Percentiles rank a stretch among this genome's conserved stretches.
phyloP scores from a whole-genome alignment of 2,113 vertebrate species.

The Datnioides undecimradiatus region DNA sequence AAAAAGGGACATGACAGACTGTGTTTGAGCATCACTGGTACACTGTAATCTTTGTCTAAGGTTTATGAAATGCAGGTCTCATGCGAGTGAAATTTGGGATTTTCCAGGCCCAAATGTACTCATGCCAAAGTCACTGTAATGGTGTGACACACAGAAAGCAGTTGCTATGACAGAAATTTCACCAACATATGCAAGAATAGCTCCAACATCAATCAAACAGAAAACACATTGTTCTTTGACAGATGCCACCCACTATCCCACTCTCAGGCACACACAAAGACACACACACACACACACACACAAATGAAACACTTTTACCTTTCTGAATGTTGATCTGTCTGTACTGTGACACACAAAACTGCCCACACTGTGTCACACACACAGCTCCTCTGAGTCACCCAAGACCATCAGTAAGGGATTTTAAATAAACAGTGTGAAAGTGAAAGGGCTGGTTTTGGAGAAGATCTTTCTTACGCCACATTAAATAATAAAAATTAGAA shows the following conservation, averaged over 20 bases:
- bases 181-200: constrained; percentile 30
- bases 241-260: constrained; percentile 46
- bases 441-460: not conserved
- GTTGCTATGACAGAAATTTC: constrained; percentile 15
- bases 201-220: constrained; percentile 34
- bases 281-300: constrained; percentile 7
- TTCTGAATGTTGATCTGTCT: constrained; percentile 11
- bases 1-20: not conserved
- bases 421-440: not conserved
- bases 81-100: not conserved
- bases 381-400: constrained; percentile 52
- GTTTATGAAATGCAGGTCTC: not conserved
- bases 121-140: not conserved
- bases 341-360: not conserved
- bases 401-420: not conserved
- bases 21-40: not conserved
- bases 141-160: not conserved
- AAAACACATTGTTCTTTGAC: constrained; percentile 46
- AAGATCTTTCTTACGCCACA: not conserved
- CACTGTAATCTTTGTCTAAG: not conserved
- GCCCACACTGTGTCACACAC: constrained; percentile 35
- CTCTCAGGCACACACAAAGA: constrained; percentile 1
- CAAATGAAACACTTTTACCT: constrained; percentile 15
- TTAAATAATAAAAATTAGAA: not conserved
- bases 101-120: not conserved